A percentile compares a stretch with the other conserved stretches of the same genome.
Conservation (phyloP, 2,797 vertebrate species). For the Brachymystax lenok region DNA sequence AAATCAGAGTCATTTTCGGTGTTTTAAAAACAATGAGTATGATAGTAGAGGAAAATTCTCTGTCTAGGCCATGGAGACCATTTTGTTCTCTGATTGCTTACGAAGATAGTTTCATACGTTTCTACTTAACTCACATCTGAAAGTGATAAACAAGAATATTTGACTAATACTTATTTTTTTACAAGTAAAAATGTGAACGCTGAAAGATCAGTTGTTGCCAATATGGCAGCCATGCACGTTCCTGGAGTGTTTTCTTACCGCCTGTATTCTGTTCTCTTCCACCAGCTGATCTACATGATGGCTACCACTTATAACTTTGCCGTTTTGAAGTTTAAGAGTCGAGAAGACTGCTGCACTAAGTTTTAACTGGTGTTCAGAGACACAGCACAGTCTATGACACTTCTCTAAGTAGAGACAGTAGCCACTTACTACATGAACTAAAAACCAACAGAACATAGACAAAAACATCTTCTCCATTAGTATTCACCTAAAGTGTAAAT, state of each 20-base stretch:
- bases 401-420: conserved; percentile 81
- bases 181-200: too few species aligned
- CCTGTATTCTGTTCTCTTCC: conserved; percentile 84
- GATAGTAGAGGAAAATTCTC: background rate
- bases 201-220: background rate
- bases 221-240: conserved; percentile 16
- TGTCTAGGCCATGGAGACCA: background rate
- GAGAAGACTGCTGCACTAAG: conserved; percentile 99
- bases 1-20: background rate
- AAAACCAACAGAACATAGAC: conserved; percentile 80
- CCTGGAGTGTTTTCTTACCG: conserved; percentile 70
- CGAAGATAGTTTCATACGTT: background rate
- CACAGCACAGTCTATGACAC: conserved; percentile 64
- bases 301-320: conserved; percentile 99
- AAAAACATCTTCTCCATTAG: conserved; percentile 76
- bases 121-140: background rate
- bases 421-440: conserved; percentile 88
- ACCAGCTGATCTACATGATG: conserved; percentile 99
- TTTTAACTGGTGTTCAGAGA: conserved; percentile 86
- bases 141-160: background rate
- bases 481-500: conserved; percentile 89
- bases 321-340: conserved; percentile 99
- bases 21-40: background rate
- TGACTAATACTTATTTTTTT: background rate
- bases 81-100: background rate